Conservation (phyloP, 2,797 vertebrate genomes). For the Sciaenops ocellatus region DNA sequence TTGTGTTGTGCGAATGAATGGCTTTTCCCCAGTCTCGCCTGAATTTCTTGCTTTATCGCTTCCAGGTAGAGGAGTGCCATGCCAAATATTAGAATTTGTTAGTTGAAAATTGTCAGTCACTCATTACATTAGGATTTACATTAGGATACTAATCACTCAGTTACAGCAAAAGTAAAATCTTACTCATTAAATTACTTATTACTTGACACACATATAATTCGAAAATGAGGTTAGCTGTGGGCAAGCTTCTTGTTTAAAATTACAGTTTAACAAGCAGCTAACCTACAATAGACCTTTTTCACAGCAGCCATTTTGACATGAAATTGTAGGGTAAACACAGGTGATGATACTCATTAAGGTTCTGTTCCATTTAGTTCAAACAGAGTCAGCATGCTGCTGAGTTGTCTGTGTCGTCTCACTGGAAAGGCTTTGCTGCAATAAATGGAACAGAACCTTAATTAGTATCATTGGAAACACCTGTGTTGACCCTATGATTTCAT, state of each 20-base stretch:
- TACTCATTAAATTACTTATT: background rate
- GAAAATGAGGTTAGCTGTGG: background rate
- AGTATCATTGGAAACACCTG: no score
- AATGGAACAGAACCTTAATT: no score
- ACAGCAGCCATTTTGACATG: no score
- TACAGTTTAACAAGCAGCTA: background rate
- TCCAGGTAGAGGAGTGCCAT: conserved; percentile 14
- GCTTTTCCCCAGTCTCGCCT: background rate
- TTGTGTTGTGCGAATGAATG: conserved; percentile 33
- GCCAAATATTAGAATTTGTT: conserved; percentile 26
- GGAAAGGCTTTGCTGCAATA: no score
- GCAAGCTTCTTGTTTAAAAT: background rate
- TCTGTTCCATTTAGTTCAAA: no score
- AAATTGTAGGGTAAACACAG: no score
- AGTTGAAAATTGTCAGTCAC: background rate
- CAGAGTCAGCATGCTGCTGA: no score
- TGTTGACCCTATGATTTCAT: no score
- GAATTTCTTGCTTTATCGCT: conserved; percentile 13
- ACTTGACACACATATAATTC: no score
- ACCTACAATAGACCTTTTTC: no score
- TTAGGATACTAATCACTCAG: background rate
- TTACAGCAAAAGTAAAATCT: background rate
- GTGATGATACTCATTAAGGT: no score
- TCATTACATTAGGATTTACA: background rate
- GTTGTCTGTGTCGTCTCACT: no score